Conservation (phyloP, 1,140 invertebrate genomes). For the Whitmania pigra region DNA sequence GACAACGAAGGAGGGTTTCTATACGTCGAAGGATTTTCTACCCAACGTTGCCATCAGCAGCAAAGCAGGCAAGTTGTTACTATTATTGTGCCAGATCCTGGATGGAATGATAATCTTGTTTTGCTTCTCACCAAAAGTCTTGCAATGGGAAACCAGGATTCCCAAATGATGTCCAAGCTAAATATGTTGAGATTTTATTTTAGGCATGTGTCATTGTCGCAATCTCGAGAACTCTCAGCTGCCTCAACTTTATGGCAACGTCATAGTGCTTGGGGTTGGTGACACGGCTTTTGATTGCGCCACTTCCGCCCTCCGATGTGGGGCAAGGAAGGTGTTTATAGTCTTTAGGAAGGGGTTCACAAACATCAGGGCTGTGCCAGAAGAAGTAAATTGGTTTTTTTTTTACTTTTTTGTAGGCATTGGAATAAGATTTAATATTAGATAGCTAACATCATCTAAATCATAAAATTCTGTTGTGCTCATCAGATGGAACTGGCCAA, state of each 20-base stretch:
- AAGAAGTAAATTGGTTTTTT: slow-evolving; percentile 69
- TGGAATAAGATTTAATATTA: too few relatives aligned
- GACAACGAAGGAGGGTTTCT: slow-evolving; percentile 70
- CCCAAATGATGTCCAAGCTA: too few relatives aligned
- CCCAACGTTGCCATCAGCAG: slow-evolving; percentile 72
- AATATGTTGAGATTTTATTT: slow-evolving; percentile 13
- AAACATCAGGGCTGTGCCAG: slow-evolving; percentile 86
- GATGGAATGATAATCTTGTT: too few relatives aligned
- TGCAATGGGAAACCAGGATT: too few relatives aligned
- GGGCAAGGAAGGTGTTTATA: slow-evolving; percentile 77
- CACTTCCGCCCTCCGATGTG: slow-evolving; percentile 86
- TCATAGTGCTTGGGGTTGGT: slow-evolving; percentile 86
- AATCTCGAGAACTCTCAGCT: slow-evolving; percentile 42
- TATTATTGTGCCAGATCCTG: too few relatives aligned
- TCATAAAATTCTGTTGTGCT: neutral
- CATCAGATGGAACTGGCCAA: slow-evolving; percentile 73
- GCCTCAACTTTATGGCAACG: slow-evolving; percentile 66
- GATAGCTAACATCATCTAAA: too few relatives aligned
- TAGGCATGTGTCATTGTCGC: slow-evolving; percentile 69
- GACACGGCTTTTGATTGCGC: slow-evolving; percentile 99
- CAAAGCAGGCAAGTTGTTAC: slow-evolving; percentile 59
- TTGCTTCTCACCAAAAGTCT: too few relatives aligned
- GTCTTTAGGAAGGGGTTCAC: slow-evolving; percentile 82
- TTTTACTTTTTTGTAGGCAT: slow-evolving; percentile 20
- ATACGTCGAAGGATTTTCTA: slow-evolving; percentile 84